phyloP scores from a whole-genome alignment of 2,113 vertebrate genomes.

The Oreochromis tanganicae region DNA sequence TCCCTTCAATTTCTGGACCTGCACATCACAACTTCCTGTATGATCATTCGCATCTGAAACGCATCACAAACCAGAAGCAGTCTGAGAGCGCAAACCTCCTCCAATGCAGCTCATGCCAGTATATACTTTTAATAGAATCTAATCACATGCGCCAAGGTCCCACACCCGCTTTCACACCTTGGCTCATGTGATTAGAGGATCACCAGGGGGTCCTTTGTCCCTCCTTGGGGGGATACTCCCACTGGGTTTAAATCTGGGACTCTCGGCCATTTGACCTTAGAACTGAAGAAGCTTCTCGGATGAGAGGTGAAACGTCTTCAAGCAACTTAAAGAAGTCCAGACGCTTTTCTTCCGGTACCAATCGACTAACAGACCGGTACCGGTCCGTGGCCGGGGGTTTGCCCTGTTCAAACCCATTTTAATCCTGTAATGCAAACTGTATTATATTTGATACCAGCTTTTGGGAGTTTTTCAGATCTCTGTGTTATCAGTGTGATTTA shows the following conservation, averaged over 20 bases:
- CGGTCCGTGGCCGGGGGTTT: neutral
- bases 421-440: neutral
- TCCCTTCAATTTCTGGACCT: neutral
- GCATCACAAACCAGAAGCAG: neutral
- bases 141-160: too few relatives aligned
- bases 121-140: neutral
- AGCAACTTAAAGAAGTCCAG: too few relatives aligned
- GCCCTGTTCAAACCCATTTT: neutral
- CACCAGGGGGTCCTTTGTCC: too few relatives aligned
- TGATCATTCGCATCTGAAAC: neutral
- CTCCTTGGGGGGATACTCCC: too few relatives aligned
- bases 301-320: too few relatives aligned
- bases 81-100: rapidly evolving
- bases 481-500: rapidly evolving
- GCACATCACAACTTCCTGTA: rapidly evolving
- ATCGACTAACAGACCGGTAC: rapidly evolving
- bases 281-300: too few relatives aligned
- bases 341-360: too few relatives aligned
- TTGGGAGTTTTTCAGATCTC: neutral
- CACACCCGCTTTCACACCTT: too few relatives aligned
- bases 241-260: too few relatives aligned
- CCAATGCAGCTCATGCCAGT: neutral
- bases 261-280: too few relatives aligned
- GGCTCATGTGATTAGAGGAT: too few relatives aligned
- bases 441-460: neutral